These are phyloP conservation scores for Lithobates pipiens DNA, from an alignment of 2,797 vertebrate genomes.

Conservation along the genomic window DNA sequence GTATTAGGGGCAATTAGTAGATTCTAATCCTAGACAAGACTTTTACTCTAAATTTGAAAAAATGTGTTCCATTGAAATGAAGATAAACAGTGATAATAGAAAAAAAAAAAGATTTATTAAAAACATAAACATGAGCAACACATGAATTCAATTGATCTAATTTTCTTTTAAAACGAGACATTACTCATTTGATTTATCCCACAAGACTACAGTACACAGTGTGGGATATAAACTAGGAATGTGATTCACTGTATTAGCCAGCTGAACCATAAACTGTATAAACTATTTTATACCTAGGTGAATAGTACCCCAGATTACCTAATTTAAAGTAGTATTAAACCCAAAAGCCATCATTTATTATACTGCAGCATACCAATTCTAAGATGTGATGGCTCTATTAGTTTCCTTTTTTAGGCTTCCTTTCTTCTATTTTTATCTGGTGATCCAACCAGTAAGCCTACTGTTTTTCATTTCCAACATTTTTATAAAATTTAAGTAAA, in stretches of 20 bases:
- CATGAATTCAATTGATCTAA: conserved; percentile 13
- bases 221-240: conserved; percentile 14
- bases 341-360: too few species aligned
- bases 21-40: background rate
- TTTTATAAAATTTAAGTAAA: too few species aligned
- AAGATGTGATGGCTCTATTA: too few species aligned
- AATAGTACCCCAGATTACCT: background rate
- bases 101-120: background rate
- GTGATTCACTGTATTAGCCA: conserved; percentile 48
- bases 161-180: conserved; percentile 36
- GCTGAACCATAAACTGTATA: conserved; percentile 9
- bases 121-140: background rate
- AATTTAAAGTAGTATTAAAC: background rate
- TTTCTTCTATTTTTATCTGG: too few species aligned
- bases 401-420: too few species aligned
- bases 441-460: too few species aligned
- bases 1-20: background rate
- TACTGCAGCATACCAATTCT: too few species aligned
- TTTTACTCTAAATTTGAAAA: background rate
- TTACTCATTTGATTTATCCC: conserved; percentile 46
- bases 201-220: conserved; percentile 13
- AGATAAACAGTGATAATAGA: background rate
- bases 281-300: background rate
- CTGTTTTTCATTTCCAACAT: too few species aligned
- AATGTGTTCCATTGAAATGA: background rate